phyloP scores from a whole-genome alignment of 2,888 invertebrate species.

The Dicycla oo region DNA sequence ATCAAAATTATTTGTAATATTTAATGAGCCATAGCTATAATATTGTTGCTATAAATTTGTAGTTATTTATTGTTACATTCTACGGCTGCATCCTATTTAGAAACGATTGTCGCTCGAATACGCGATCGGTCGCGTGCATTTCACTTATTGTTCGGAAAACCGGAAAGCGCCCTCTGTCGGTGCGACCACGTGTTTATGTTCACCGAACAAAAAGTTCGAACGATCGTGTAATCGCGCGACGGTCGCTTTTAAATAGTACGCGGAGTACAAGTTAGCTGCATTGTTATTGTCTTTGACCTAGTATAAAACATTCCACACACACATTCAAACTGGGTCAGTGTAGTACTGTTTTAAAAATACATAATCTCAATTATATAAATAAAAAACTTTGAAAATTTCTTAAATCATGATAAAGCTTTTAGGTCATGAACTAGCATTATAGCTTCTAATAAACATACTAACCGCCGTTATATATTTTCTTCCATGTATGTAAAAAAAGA shows the following conservation, averaged over 20 bases:
- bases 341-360: slow-evolving; percentile 40
- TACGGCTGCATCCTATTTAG: not conserved
- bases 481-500: slow-evolving; percentile 42
- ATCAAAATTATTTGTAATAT: slow-evolving; percentile 49
- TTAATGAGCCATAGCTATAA: slow-evolving; percentile 52
- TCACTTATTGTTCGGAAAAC: too few species aligned
- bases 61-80: slow-evolving; percentile 63
- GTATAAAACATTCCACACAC: slow-evolving; percentile 79
- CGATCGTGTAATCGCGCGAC: too few species aligned
- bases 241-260: too few species aligned
- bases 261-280: slow-evolving; percentile 38
- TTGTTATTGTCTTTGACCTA: slow-evolving; percentile 59
- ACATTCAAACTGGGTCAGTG: slow-evolving; percentile 66
- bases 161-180: too few species aligned
- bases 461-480: slow-evolving; percentile 49
- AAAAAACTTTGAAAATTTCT: slow-evolving; percentile 37
- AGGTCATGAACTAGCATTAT: slow-evolving; percentile 69
- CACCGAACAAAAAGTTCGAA: too few species aligned
- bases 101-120: too few species aligned
- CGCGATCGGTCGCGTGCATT: too few species aligned
- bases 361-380: slow-evolving; percentile 42
- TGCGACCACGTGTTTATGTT: too few species aligned
- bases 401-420: slow-evolving; percentile 66
- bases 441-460: slow-evolving; percentile 68
- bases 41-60: slow-evolving; percentile 58